Base-by-base conservation (phyloP, 2,888 invertebrate species). In the Apodemia zela region DNA sequence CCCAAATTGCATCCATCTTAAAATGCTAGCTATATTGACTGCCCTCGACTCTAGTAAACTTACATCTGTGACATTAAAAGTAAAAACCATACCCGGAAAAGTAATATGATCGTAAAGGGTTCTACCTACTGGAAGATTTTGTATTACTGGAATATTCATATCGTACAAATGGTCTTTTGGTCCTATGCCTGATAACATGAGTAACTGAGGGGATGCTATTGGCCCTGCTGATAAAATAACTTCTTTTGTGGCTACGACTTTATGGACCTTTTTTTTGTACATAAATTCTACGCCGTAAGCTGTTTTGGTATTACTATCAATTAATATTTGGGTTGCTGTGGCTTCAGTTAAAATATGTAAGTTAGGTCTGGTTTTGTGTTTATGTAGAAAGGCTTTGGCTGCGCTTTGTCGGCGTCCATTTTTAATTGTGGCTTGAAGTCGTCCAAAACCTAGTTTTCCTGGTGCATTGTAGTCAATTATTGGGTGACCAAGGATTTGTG, bases 221-320 rank as follows among this genome's bases (percentile, higher is more conserved):
- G 97, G 94, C 0, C 98, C 98, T 1, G 97, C 97, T 15, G 96
- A 95, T 17, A 98, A 75, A 63, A 98, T 95, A 0, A 98, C 95
- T 86, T 97, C 97, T 78, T 95, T 96, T 3, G 92, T 93, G 0
- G 95, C 96, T 58, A 79, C 83, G 0, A 94, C 93, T n/a, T 83
- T 86, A 67, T 84, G 83, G 38, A 77, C 77, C 11, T 83, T 71
- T 18, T 87, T 87, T 18, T 94, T 90, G 62, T 94, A 92, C 0
- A 93, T 80, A 67, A 94, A 95, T 71, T 95, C 90, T 0, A 97
- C 94, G 0, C 96, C 96, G 66, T 93, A 93, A 0, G 96, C 95
- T 18, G 85, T 84, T 72, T 94, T 94, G 0, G 93, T 93, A 15
- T 79, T 68, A 0, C 89, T 88, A 73, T 95, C 93, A n/a, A 96